Percentiles rank a stretch among this genome's conserved stretches.
These are phyloP conservation scores for Drosophila arawakana DNA, from an alignment of 1,140 invertebrate genomes.

Conservation along the genomic window DNA sequence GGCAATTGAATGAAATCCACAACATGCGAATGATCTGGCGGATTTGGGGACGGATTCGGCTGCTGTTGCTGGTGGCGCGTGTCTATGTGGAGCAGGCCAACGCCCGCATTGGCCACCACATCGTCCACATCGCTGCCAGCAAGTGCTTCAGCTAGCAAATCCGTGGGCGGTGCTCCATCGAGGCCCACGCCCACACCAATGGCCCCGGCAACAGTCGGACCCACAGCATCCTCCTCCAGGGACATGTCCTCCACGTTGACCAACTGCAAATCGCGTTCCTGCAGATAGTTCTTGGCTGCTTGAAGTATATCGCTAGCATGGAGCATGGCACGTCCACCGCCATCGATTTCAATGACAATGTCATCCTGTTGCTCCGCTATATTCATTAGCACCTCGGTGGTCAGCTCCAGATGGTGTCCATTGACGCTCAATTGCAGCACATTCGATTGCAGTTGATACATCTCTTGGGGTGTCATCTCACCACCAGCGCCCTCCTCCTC, in stretches of 20 bases:
- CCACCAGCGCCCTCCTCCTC: slow-evolving; percentile 23
- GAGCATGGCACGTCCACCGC: slow-evolving; percentile 36
- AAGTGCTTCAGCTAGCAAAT: slow-evolving; percentile 90
- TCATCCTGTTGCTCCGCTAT: slow-evolving; percentile 69
- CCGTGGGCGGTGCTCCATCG: slow-evolving; percentile 61
- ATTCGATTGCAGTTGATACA: slow-evolving; percentile 45
- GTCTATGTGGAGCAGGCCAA: slow-evolving; percentile 67
- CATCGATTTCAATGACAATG: slow-evolving; percentile 38
- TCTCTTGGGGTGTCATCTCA: slow-evolving; percentile 32
- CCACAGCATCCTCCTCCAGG: slow-evolving; percentile 30
- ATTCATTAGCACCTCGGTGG: slow-evolving; percentile 63
- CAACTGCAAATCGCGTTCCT: slow-evolving; percentile 66
- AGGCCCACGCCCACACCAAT: background rate
- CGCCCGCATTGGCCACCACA: slow-evolving; percentile 46
- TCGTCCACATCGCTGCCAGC: slow-evolving; percentile 70
- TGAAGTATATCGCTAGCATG: slow-evolving; percentile 60
- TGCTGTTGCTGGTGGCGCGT: slow-evolving; percentile 42
- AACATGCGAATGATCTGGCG: slow-evolving; percentile 16
- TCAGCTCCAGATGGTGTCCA: slow-evolving; percentile 59
- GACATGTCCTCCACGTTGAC: slow-evolving; percentile 61
- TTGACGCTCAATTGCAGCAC: slow-evolving; percentile 58
- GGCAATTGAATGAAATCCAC: slow-evolving; percentile 34
- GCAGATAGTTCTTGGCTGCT: slow-evolving; percentile 66
- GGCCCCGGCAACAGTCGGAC: background rate
- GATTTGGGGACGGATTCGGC: background rate